Evolutionary conservation across 2,113 vertebrate species (phyloP).

Genomic region (Odontophorus gujanensis): DNA sequence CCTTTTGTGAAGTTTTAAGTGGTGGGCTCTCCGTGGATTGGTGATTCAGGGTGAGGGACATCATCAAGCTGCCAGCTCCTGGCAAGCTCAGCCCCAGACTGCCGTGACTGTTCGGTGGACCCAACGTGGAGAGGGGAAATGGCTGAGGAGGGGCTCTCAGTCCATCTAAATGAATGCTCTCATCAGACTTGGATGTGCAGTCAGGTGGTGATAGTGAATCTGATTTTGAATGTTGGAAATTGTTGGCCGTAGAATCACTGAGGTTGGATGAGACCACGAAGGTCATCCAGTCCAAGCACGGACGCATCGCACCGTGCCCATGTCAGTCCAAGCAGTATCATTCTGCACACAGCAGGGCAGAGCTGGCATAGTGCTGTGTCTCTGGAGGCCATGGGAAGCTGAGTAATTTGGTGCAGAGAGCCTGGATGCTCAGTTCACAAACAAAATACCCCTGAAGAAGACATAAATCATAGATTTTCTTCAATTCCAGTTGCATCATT

Average conservation of each 20-base stretch:
- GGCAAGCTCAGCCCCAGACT: background rate
- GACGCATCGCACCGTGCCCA: no score
- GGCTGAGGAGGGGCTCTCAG: background rate
- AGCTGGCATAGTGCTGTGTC: background rate
- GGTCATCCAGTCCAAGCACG: no score
- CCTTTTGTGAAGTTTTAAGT: conserved; percentile 14
- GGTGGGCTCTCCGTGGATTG: background rate
- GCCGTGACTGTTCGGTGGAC: background rate
- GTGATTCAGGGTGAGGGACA: background rate
- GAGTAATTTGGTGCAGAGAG: no score
- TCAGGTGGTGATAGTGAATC: background rate
- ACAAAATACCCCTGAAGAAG: background rate
- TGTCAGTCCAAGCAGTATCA: no score
- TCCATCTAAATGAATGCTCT: background rate
- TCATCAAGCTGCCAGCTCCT: background rate
- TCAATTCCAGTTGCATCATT: background rate
- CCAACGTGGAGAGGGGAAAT: background rate
- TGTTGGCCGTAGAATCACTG: no score
- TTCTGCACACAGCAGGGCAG: background rate
- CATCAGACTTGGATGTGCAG: background rate
- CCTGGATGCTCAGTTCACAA: background rate
- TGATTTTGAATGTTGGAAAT: background rate
- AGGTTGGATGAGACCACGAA: no score
- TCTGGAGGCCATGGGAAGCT: background rate
- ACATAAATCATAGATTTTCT: background rate